Base-by-base conservation (phyloP, 1,140 invertebrate genomes). In the Mesaphorura yosii region DNA sequence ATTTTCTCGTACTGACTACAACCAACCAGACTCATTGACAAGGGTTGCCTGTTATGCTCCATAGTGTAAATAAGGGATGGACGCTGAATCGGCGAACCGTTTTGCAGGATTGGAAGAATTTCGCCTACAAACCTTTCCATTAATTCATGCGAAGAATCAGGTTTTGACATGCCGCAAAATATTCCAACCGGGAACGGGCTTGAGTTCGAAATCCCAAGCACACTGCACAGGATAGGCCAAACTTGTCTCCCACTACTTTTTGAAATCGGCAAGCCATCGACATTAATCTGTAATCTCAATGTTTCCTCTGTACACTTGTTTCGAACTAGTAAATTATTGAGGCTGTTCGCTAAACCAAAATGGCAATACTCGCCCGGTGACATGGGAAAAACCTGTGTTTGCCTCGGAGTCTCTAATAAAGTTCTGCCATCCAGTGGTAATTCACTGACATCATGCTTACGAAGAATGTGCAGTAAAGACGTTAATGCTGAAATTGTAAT, bases 141-240 rank as follows among this genome's bases (percentile, higher is more conserved):
- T 56, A 62, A 64, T 34, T 53, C 25, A 39, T 54, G 51, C 20
- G 31, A 27, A 34, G 31, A 44, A n/a, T 34, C 26, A 23, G 63
- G 53, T 56, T 63, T 63, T 20, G 34, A 47, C 31, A 42, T 28
- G 14, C 61, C 61, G 51, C 57, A 49, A 51, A 53, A 61, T 45
- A 60, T 45, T 27, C 48, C 55, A 14, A 63, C 48, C 7, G 59
- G 25, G 44, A 61, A 63, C 46, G 65, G 62, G 22, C 27, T 6
- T 2, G 26, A 50, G 10, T 10, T 34, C 62, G 62, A 22, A 53
- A 20, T 15, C 17, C 37, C 25, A 62, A 49, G 42, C 53, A 65
- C 3, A 57, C 47, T 4, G 49, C 55, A 56, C 20, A 65, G 46
- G 15, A 67, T 66, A 23, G 65, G 64, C 62, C 64, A 66, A 46